Evolutionary conservation across 2,113 vertebrate genomes (phyloP), one percentile per base, ranked within the genome.

Genomic region (Dolichallabes microphthalmus): DNA sequence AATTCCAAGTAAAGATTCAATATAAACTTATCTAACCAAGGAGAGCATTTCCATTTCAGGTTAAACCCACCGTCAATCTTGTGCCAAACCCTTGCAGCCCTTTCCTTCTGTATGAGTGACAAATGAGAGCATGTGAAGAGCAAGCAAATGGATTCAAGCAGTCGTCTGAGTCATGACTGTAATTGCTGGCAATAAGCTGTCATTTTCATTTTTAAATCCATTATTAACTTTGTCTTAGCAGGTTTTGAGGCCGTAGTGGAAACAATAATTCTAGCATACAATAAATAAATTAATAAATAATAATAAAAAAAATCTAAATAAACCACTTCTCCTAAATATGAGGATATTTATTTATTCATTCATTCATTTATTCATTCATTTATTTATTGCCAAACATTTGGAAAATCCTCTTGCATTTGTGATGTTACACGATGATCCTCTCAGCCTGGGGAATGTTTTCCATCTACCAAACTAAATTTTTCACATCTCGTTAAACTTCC

Each of bases 131-230:
- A 63, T 79, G 88, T 73, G 82, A 87, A 88, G 52, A 86, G 79
- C 88, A 85, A 80, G 83, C 53, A 84, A 89, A 89, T 89, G 76
- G 88, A 89, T 87, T 89, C 76, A 85, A 89, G 84, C 88, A 80
- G 82, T 80, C 85, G 80, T 82, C 74, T 87, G 86, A 68, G 75
- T 85, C 80, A 78, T 85, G 81, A 86, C 82, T 86, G 80, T 87
- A 89, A 89, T 86, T 89, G 88, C 79, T 87, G 83, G 79, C 75
- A 85, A 86, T 66, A 86, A 88, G 88, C 82, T 89, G 86, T 89
- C 88, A 87, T 80, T 83, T 86, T 89, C 83, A 87, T 71, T 85
- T 66, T 61, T 71, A 22, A 22, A 71, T 82, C 61, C 32, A 55
- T 87, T 86, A 82, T 85, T 81, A 82, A 85, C 58, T 71, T 85